A percentile compares a stretch with the other conserved stretches of the same genome.
phyloP scores from a whole-genome alignment of 2,888 invertebrate genomes.

The Parnassius mnemosyne region DNA sequence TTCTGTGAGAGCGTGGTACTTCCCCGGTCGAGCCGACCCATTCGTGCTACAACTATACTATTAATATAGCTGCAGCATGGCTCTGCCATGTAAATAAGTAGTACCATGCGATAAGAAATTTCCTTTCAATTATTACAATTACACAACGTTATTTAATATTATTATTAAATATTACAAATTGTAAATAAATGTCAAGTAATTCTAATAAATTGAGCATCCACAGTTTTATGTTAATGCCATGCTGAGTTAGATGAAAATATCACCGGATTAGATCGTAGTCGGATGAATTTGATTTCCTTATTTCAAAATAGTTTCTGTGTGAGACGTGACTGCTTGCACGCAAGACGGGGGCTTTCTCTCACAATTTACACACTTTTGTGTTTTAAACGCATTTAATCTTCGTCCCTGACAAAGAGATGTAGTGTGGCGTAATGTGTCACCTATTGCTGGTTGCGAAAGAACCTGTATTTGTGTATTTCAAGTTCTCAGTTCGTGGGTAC shows the following conservation, averaged over 20 bases:
- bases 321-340: constrained; percentile 32
- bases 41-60: too few species aligned
- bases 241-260: constrained; percentile 8
- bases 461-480: background rate
- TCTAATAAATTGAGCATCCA: background rate
- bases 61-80: too few species aligned
- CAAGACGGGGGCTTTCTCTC: constrained; percentile 40
- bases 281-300: constrained; percentile 25
- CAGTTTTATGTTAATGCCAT: constrained; percentile 1
- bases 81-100: too few species aligned
- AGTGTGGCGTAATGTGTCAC: constrained; percentile 9
- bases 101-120: too few species aligned
- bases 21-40: too few species aligned
- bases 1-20: too few species aligned
- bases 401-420: constrained; percentile 24
- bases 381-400: constrained; percentile 33
- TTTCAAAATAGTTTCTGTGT: constrained; percentile 33
- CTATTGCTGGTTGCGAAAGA: constrained; percentile 5
- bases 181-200: background rate
- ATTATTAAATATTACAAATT: background rate
- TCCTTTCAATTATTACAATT: too few species aligned
- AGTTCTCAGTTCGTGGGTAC: background rate
- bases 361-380: constrained; percentile 37
- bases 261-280: constrained; percentile 12
- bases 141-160: background rate